Evolutionary conservation across 1,140 invertebrate genomes (phyloP), one percentile per base, ranked within the genome.

Genomic region (Neodiprion virginianus): DNA sequence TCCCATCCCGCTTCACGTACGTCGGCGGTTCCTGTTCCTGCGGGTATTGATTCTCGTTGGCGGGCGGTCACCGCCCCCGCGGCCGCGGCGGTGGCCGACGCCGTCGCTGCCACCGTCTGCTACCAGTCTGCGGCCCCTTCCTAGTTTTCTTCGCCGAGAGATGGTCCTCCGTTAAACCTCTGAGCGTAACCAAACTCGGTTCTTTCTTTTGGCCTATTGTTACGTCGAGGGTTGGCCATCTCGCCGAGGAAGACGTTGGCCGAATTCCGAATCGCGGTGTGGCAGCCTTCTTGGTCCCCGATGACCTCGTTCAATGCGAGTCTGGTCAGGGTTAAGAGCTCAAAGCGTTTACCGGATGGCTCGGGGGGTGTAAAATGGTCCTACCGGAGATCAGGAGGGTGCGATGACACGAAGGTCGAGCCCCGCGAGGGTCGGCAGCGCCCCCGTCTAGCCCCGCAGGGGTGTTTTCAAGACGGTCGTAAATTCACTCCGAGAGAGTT

Each of bases 1-100:
- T 47, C 72, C 74, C 73, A 77, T 77, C 79, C 78, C 79, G 78
- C 81, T 78, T 82, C 78, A 77, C 75, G 74, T 74, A 79, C 82
- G 81, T 82, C 81, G 83, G 83, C 82, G 85, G 85, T 86, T 88
- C 86, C 86, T 88, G 86, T 87, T 89, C 86, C 88, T 88, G 87
- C 87, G 87, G 87, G 87, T 88, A 88, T 88, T 88, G 87, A 88
- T 88, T 88, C 86, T 86, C 85, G 87, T 87, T 85, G 86, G 86
- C 83, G 87, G 84, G 83, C 87, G 88, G 86, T 88, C 86, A 85
- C 87, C 86, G 86, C 87, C 88, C 85, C 87, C 87, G 82, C 83
- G 83, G 83, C 81, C 81, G 79, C 8, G 53, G 53, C 8, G 84
- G 83, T 17, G 53, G 53, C 53, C 83, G 83, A 86, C 86, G 86